A percentile compares a stretch with the other conserved stretches of the same genome.
Conservation (phyloP, 1,140 invertebrate species). For the Amphibalanus amphitrite region DNA sequence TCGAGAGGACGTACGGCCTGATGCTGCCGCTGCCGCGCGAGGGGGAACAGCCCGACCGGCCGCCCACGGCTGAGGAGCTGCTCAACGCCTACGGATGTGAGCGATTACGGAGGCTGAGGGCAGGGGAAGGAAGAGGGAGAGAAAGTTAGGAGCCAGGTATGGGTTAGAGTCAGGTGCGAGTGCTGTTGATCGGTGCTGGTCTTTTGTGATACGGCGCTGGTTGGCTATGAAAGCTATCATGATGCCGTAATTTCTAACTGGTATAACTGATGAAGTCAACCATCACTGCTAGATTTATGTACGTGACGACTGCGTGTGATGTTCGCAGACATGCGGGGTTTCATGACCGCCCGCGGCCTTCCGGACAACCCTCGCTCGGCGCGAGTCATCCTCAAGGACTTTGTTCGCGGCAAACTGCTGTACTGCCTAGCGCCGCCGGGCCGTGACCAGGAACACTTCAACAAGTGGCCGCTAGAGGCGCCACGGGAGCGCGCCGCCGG, state of each 20-base stretch:
- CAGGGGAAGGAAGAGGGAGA: neutral
- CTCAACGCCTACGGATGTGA: constrained; percentile 67
- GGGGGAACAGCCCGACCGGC: constrained; percentile 43
- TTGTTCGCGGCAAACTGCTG: constrained; percentile 67
- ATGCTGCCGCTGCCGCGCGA: constrained; percentile 51
- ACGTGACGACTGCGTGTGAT: too few relatives aligned
- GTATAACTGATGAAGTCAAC: too few relatives aligned
- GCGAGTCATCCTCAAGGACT: constrained; percentile 82
- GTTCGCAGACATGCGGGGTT: constrained; percentile 77
- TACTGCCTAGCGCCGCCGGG: constrained; percentile 71
- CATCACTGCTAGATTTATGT: too few relatives aligned
- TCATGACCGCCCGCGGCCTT: constrained; percentile 86
- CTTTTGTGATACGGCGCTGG: too few relatives aligned
- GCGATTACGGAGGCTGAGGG: constrained; percentile 14
- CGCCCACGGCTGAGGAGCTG: constrained; percentile 60
- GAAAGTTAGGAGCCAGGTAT: too few relatives aligned
- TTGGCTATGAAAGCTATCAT: too few relatives aligned
- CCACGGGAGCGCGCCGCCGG: neutral
- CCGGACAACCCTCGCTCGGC: constrained; percentile 82
- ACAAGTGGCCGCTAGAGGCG: constrained; percentile 33
- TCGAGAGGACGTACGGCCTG: constrained; percentile 67
- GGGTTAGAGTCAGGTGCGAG: too few relatives aligned
- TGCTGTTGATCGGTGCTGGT: too few relatives aligned
- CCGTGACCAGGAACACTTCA: constrained; percentile 45
- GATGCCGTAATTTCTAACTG: too few relatives aligned